These are phyloP conservation scores for Pardosa pseudoannulata DNA, from an alignment of 2,888 invertebrate species.

Conservation along the genomic window DNA sequence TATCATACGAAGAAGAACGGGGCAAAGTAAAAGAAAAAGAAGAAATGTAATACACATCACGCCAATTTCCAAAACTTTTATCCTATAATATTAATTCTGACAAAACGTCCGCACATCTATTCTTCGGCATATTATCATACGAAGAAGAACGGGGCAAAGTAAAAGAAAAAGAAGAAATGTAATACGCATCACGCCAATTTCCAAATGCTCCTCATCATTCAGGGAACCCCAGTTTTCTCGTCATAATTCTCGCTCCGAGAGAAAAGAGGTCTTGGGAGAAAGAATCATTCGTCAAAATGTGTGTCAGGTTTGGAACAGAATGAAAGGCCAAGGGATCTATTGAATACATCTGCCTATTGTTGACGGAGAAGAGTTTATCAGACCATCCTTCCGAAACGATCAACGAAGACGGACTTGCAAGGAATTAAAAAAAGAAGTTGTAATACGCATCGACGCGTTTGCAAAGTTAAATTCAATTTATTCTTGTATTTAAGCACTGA, in stretches of 20 bases:
- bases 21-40: neutral
- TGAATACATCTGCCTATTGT: slow-evolving; percentile 9
- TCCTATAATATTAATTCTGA: no score
- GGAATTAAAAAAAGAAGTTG: neutral
- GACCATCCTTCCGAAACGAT: slow-evolving; percentile 45
- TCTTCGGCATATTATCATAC: no score
- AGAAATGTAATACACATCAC: neutral
- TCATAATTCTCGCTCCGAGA: neutral
- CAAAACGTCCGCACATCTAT: no score
- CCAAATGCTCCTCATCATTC: neutral
- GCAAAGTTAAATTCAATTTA: neutral
- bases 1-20: neutral
- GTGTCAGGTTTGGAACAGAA: slow-evolving; percentile 15
- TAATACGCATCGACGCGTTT: neutral
- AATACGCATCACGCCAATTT: neutral
- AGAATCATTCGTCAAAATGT: slow-evolving; percentile 4
- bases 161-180: neutral
- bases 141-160: neutral
- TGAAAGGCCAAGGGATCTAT: neutral
- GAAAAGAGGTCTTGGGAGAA: neutral
- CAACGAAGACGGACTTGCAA: neutral
- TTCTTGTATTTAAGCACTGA: slow-evolving; percentile 4
- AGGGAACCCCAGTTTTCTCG: neutral
- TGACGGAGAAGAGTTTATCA: slow-evolving; percentile 27
- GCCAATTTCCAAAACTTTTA: neutral